Percentiles rank a stretch among this genome's conserved stretches.
These are phyloP conservation scores for Drosophila albomicans DNA, from an alignment of 1,140 invertebrate genomes.

Conservation along the genomic window DNA sequence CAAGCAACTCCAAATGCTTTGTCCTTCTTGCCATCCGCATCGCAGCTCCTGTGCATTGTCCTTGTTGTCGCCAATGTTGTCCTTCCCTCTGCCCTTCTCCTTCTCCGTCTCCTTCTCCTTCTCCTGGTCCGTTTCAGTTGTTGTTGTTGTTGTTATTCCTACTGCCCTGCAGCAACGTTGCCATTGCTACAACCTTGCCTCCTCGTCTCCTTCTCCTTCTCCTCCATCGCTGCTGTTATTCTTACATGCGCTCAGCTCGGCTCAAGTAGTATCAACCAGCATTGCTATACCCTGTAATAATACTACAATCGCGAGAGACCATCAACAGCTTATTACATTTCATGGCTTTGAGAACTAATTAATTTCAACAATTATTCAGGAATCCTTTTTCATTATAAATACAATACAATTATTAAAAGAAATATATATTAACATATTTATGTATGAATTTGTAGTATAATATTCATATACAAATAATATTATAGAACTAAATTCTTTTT, in stretches of 20 bases:
- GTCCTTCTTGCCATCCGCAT: slow-evolving; percentile 35
- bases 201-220: neutral
- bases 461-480: too few relatives aligned
- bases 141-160: slow-evolving; percentile 9
- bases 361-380: too few relatives aligned
- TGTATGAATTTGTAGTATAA: too few relatives aligned
- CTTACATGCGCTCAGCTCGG: slow-evolving; percentile 24
- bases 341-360: neutral
- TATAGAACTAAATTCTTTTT: too few relatives aligned
- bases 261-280: slow-evolving; percentile 29
- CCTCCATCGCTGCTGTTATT: slow-evolving; percentile 12
- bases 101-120: neutral
- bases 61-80: slow-evolving; percentile 46
- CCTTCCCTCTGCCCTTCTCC: neutral
- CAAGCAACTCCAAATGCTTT: slow-evolving; percentile 50
- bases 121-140: neutral
- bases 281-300: slow-evolving; percentile 23
- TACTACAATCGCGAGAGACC: neutral
- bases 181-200: neutral
- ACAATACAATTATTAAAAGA: too few relatives aligned
- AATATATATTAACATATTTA: too few relatives aligned
- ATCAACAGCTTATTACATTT: neutral
- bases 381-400: too few relatives aligned
- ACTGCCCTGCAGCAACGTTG: slow-evolving; percentile 34
- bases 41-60: slow-evolving; percentile 34